These are phyloP conservation scores for Ceratina japonica DNA, from an alignment of 1,140 invertebrate genomes.

Conservation along the genomic window DNA sequence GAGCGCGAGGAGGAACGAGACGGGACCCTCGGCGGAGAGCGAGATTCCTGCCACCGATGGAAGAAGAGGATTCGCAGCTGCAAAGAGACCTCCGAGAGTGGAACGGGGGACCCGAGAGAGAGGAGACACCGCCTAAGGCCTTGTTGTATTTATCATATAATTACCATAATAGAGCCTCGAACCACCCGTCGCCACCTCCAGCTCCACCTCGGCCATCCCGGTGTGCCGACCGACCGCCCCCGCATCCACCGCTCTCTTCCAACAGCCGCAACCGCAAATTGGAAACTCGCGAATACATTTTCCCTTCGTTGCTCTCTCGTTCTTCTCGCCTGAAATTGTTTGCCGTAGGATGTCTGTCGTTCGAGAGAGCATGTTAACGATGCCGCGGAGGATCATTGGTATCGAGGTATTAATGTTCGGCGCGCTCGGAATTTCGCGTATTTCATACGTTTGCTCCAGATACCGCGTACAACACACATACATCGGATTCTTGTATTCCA, in stretches of 20 bases:
- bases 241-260: conserved; percentile 17
- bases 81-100: conserved; percentile 61
- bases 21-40: conserved; percentile 62
- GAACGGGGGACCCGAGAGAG: conserved; percentile 29
- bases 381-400: conserved; percentile 10
- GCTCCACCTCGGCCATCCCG: conserved; percentile 13
- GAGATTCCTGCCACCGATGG: conserved; percentile 74
- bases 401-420: not conserved
- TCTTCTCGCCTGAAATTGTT: conserved; percentile 59
- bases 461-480: no score
- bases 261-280: conserved; percentile 76
- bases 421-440: not conserved
- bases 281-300: conserved; percentile 77
- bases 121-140: conserved; percentile 74
- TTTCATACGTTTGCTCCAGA: not conserved
- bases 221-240: conserved; percentile 41
- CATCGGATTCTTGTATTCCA: no score
- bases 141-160: conserved; percentile 81
- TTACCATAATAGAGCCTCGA: conserved; percentile 78
- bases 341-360: conserved; percentile 52
- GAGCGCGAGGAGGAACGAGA: conserved; percentile 42
- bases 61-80: conserved; percentile 62
- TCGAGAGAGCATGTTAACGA: conserved; percentile 56
- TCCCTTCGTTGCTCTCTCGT: conserved; percentile 61
- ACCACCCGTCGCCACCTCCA: conserved; percentile 64